Percentiles rank a stretch among this genome's conserved stretches.
Evolutionary conservation across 2,888 invertebrate species (phyloP).

Genomic region (Antheraea assamensis): DNA sequence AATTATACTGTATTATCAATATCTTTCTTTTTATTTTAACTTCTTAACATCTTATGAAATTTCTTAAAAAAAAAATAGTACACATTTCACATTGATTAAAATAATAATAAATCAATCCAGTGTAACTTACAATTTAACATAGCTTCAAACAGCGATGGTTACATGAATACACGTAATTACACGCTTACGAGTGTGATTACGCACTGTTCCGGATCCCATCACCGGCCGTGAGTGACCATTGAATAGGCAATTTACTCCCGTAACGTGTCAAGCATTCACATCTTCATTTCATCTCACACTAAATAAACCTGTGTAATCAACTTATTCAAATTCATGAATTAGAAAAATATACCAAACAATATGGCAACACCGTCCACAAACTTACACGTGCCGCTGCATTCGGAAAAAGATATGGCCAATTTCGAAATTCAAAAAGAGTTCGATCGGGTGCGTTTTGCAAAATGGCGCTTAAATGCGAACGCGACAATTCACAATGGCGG

Average conservation of each 20-base stretch:
- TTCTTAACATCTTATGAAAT: neutral
- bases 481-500: conserved; percentile 58
- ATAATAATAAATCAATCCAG: conserved; percentile 18
- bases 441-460: conserved; percentile 8
- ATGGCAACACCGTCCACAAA: neutral
- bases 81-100: neutral
- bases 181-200: conserved; percentile 52
- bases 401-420: neutral
- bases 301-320: conserved; percentile 50
- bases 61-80: neutral
- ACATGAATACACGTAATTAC: conserved; percentile 55
- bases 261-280: conserved; percentile 29
- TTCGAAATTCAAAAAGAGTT: neutral
- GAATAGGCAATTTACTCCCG: conserved; percentile 69
- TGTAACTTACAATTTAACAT: conserved; percentile 28
- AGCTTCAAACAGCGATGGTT: conserved; percentile 36
- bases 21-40: no score
- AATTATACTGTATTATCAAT: no score
- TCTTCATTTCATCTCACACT: conserved; percentile 46
- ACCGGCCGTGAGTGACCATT: conserved; percentile 40
- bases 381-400: neutral
- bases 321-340: conserved; percentile 35
- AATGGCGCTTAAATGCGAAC: conserved; percentile 39
- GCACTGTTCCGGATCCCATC: conserved; percentile 50
- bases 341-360: neutral